Conservation (phyloP, 2,888 invertebrate species). For the Lasioglossum morio region DNA sequence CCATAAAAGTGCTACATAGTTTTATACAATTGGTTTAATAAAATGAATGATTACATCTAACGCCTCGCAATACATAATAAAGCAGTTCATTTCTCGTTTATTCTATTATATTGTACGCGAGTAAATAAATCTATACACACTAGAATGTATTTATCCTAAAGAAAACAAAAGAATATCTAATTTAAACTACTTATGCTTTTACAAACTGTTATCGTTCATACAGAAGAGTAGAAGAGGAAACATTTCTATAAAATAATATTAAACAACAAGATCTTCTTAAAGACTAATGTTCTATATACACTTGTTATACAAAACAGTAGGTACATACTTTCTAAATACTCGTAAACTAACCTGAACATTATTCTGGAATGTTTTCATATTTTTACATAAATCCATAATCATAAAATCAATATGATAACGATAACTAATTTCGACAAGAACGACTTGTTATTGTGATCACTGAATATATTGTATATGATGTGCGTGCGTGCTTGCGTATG, state of each 20-base stretch:
- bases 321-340: conserved; percentile 22
- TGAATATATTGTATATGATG: not conserved
- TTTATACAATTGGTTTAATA: not conserved
- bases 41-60: conserved; percentile 1
- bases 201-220: not conserved
- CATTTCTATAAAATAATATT: not conserved
- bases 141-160: not conserved
- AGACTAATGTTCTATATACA: not conserved
- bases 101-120: not conserved
- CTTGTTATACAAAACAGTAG: conserved; percentile 7
- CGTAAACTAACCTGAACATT: conserved; percentile 44
- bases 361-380: conserved; percentile 23
- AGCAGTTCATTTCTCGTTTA: conserved; percentile 8
- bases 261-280: conserved; percentile 16
- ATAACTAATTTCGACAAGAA: conserved; percentile 15
- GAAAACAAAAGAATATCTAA: not conserved
- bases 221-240: no score
- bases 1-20: not conserved
- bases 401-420: conserved; percentile 13
- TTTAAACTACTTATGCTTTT: conserved; percentile 20
- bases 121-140: not conserved
- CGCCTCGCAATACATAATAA: not conserved
- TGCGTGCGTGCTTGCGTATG: no score
- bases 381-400: conserved; percentile 25
- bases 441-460: conserved; percentile 20